Evolutionary conservation across 2,888 invertebrate species (phyloP), one percentile per base, ranked within the genome.

Genomic region (Pimpla rufipes): DNA sequence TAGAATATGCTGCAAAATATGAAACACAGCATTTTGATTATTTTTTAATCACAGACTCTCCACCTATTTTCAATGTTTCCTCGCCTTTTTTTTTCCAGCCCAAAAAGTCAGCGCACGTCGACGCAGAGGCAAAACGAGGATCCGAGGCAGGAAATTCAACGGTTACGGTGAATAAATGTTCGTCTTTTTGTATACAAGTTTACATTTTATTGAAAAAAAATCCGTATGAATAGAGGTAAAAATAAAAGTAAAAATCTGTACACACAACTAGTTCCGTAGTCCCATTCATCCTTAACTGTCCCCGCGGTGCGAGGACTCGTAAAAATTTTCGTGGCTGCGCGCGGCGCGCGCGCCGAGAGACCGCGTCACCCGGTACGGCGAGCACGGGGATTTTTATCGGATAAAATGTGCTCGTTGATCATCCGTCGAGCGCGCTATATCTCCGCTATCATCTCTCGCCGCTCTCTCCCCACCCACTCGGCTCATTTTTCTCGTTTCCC

Each of bases 351-450:
- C 10, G 23, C 29, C 23, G 59, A 59, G n/a, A n/a, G n/a, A n/a
- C n/a, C n/a, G 45, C 42, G 45, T 13, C 73, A 18, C 23, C 13
- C 57, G n/a, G 57, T 45, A 57, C 73, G 42, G 13, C 21, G 59
- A 45, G 35, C 45, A 35, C 35, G 16, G 10, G 57, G 29, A 57
- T 73, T 71, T 66, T 64, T 75, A 55, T 21, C 71, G 37, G 45
- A 67, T 59, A 64, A 73, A 83, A 77, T 73, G 73, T 66, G 76
- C 79, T 77, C 83, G 76, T 80, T 79, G 83, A 83, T 79, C 83
- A 79, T 83, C 76, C 79, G 79, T 79, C 76, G 71, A 66, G n/a
- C n/a, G 47, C 80, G 55, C 70, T 79, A 74, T 77, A 80, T 80
- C 80, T 64, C 55, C 8, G 52, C 67, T 62, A 67, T 79, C 79